These are phyloP conservation scores for Euschistus heros DNA, from an alignment of 1,140 invertebrate genomes.

Conservation along the genomic window DNA sequence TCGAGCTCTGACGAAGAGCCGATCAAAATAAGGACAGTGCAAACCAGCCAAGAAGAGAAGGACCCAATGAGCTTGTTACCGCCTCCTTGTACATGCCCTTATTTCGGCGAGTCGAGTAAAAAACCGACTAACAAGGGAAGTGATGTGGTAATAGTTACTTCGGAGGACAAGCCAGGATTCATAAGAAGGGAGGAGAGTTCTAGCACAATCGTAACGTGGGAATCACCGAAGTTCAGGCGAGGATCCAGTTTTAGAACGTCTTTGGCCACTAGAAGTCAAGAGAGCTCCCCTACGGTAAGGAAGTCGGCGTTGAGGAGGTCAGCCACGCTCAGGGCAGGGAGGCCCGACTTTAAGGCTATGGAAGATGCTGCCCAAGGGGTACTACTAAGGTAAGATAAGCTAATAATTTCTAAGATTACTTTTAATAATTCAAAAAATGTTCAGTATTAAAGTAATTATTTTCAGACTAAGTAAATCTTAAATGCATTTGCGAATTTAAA, in stretches of 20 bases:
- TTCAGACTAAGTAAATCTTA: no score
- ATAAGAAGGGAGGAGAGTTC: constrained; percentile 9
- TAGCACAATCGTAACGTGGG: constrained; percentile 27
- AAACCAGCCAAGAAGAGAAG: constrained; percentile 23
- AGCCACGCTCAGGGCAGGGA: constrained; percentile 37
- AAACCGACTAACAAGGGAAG: constrained; percentile 19
- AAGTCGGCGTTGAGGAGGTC: constrained; percentile 40
- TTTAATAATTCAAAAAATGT: no score
- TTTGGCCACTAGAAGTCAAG: constrained; percentile 5
- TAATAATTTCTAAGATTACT: no score
- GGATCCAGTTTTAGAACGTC: constrained; percentile 27
- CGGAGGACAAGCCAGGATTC: constrained; percentile 22
- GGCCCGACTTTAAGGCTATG: constrained; percentile 24
- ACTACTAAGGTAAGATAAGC: constrained; percentile 1
- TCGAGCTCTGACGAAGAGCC: constrained; percentile 24
- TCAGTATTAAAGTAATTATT: no score
- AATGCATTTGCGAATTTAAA: no score
- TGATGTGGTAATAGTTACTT: constrained; percentile 28
- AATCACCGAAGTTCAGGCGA: constrained; percentile 22
- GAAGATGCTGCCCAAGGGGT: constrained; percentile 25
- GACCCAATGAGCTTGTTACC: constrained; percentile 43
- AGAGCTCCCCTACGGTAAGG: constrained; percentile 16
- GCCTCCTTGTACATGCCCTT: constrained; percentile 64
- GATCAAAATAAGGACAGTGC: constrained; percentile 24
- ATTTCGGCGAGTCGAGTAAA: constrained; percentile 45